Conservation (phyloP, 1,140 invertebrate species). For the Drosophila nannoptera region DNA sequence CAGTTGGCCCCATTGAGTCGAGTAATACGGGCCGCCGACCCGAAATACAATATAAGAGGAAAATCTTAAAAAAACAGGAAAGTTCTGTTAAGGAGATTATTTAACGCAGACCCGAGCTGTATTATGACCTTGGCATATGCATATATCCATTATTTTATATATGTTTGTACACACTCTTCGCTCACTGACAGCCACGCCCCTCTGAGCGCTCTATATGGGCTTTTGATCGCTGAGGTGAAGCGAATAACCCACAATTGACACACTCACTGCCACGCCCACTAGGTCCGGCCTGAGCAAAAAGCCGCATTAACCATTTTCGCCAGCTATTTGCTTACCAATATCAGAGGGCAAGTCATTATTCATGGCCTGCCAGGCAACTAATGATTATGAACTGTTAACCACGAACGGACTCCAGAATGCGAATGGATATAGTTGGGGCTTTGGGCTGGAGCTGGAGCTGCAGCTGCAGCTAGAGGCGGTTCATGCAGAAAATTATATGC, state of each 20-base stretch:
- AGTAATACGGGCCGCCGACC: conserved; percentile 30
- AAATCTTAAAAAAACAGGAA: background rate
- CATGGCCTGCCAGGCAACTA: conserved; percentile 64
- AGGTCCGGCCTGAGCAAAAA: background rate
- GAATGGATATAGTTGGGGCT: background rate
- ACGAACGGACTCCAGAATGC: conserved; percentile 35
- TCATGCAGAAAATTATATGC: conserved; percentile 78
- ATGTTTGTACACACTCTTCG: background rate
- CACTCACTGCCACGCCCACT: background rate
- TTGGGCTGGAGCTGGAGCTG: background rate
- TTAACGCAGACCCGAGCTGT: background rate
- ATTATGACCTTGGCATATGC: too few relatives aligned
- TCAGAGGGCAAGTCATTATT: conserved; percentile 75
- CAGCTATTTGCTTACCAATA: conserved; percentile 68
- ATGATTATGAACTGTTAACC: conserved; percentile 66
- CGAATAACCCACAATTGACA: conserved; percentile 20
- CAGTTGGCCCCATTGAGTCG: conserved; percentile 58
- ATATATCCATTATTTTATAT: background rate
- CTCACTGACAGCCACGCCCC: conserved; percentile 7
- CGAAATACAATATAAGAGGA: background rate
- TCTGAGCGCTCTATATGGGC: conserved; percentile 6
- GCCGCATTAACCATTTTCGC: conserved; percentile 70
- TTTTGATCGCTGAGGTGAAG: conserved; percentile 17
- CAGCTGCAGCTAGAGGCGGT: conserved; percentile 36
- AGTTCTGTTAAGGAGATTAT: conserved; percentile 1